A percentile compares a stretch with the other conserved stretches of the same genome.
phyloP scores from a whole-genome alignment of 2,797 vertebrate species.

The Numenius phaeopus region DNA sequence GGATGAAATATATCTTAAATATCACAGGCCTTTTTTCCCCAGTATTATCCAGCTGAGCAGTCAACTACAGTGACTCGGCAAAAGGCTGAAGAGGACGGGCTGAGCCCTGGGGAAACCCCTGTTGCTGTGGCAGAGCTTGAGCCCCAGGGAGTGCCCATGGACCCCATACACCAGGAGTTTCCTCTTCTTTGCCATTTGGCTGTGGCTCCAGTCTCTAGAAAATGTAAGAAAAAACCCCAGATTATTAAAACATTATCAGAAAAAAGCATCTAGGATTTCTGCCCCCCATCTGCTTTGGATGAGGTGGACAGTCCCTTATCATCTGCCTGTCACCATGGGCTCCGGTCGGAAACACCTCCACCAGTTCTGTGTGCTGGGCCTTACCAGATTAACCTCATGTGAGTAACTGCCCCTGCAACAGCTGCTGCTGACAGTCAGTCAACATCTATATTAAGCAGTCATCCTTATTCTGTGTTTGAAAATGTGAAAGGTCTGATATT shows the following conservation, averaged over 20 bases:
- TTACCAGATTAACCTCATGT: neutral
- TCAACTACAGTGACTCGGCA: neutral
- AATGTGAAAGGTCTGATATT: neutral
- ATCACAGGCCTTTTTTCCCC: neutral
- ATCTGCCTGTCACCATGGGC: neutral
- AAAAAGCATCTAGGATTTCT: neutral
- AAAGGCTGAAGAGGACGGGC: neutral
- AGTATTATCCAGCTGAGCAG: neutral
- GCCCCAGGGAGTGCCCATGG: rapidly evolving
- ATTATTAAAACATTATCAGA: neutral
- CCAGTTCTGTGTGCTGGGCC: rapidly evolving
- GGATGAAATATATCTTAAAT: neutral
- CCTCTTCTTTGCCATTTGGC: neutral
- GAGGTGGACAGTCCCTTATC: neutral
- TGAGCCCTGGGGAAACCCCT: neutral
- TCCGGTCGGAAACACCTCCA: rapidly evolving
- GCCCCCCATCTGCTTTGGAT: neutral
- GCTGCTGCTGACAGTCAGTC: neutral
- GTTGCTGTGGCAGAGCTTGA: neutral
- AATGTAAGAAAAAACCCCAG: neutral
- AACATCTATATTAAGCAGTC: neutral
- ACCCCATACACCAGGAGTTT: neutral
- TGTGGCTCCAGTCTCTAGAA: neutral
- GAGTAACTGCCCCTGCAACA: neutral
- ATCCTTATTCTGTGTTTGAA: neutral